Evolutionary conservation across 2,888 invertebrate genomes (phyloP).

Genomic region (Aelia acuminata): DNA sequence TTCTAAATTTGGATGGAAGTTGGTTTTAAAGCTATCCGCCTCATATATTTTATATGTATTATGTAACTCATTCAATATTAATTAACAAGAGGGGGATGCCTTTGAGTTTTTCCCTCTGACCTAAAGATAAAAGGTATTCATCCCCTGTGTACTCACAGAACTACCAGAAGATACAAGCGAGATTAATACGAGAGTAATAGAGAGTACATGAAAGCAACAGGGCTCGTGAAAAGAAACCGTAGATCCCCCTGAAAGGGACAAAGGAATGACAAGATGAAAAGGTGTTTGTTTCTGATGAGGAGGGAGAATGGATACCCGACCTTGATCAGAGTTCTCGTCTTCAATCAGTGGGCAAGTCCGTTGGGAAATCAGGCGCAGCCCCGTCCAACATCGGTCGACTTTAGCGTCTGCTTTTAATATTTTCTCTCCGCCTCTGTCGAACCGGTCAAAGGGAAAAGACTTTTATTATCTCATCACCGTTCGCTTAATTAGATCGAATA

Average conservation of each 20-base stretch:
- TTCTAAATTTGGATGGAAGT: too few species aligned
- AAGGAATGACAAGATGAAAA: slow-evolving; percentile 35
- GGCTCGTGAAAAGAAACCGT: slow-evolving; percentile 1
- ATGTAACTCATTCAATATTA: too few species aligned
- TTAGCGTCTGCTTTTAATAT: slow-evolving; percentile 20
- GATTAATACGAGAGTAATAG: slow-evolving; percentile 1
- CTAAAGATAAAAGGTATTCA: neutral
- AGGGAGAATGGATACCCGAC: slow-evolving; percentile 1
- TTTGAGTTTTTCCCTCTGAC: neutral
- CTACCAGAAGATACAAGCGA: neutral
- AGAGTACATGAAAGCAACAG: neutral
- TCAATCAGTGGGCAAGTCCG: neutral
- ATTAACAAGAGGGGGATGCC: neutral
- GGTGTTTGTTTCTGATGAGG: slow-evolving; percentile 39
- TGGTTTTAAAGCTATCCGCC: too few species aligned
- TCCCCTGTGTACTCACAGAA: neutral
- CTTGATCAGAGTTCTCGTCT: slow-evolving; percentile 7
- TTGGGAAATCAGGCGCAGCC: slow-evolving; percentile 2
- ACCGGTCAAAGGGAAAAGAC: neutral
- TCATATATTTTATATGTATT: too few species aligned
- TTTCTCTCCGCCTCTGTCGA: neutral
- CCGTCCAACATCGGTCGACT: neutral
- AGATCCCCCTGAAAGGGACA: neutral
- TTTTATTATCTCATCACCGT: too few species aligned
- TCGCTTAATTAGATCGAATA: too few species aligned